phyloP scores from a whole-genome alignment of 1,140 invertebrate species.

The Chelonus insularis region DNA sequence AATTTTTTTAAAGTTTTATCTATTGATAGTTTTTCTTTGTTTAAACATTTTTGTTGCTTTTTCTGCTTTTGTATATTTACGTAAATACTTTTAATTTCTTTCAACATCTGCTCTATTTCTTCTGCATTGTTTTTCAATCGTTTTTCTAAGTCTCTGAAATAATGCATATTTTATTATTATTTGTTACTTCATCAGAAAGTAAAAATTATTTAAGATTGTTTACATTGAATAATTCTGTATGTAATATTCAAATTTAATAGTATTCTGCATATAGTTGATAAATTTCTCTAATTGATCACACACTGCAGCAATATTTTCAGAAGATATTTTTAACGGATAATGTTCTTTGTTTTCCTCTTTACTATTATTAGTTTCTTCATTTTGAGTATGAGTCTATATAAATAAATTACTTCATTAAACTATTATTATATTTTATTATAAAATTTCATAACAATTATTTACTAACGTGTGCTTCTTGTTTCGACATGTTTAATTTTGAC shows the following conservation, averaged over 20 bases:
- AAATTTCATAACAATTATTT: slow-evolving; percentile 4
- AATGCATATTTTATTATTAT: neutral
- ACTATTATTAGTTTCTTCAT: neutral
- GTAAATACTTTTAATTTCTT: slow-evolving; percentile 38
- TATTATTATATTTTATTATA: slow-evolving; percentile 8
- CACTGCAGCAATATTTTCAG: slow-evolving; percentile 26
- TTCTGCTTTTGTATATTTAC: slow-evolving; percentile 43
- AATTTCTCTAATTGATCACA: slow-evolving; percentile 37
- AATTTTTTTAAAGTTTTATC: slow-evolving; percentile 40
- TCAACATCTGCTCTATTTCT: slow-evolving; percentile 44
- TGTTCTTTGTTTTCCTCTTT: neutral
- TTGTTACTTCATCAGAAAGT: neutral
- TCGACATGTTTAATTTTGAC: slow-evolving; percentile 31
- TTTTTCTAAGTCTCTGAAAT: slow-evolving; percentile 35
- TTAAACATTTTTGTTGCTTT: slow-evolving; percentile 38
- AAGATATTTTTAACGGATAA: slow-evolving; percentile 22
- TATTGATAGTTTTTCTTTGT: slow-evolving; percentile 40
- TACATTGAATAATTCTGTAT: slow-evolving; percentile 41
- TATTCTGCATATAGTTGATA: slow-evolving; percentile 32
- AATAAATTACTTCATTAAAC: neutral
- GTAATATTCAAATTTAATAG: slow-evolving; percentile 32
- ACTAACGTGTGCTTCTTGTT: slow-evolving; percentile 17
- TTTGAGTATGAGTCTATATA: neutral
- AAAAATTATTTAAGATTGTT: no score
- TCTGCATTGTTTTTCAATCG: slow-evolving; percentile 37